Evolutionary conservation across 2,113 vertebrate species (phyloP), one percentile per base, ranked within the genome.

Genomic region (Scatophagus argus): DNA sequence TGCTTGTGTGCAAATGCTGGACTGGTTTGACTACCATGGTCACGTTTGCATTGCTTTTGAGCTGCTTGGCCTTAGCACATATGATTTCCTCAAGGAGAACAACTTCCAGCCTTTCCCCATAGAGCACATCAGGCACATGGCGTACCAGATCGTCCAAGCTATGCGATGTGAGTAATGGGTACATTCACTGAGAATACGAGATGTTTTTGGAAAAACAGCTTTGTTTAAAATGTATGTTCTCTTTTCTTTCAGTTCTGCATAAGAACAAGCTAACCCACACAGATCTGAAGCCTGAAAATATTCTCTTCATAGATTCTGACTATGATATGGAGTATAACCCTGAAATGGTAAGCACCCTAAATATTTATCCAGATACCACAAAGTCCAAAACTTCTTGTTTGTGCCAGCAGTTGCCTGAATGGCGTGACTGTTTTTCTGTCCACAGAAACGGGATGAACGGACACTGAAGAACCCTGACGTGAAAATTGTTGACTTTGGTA

Each of bases 281-380:
- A 32, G 98, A 99, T 90, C 91, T 99, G 86, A 99, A 99, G 85
- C 98, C 98, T 73, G 98, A 99, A 94, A 99, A 99, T 89, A 99
- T 99, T 88, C 94, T 99, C 59, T 98, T 99, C 92, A 96, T 99
- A 87, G 94, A 97, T 71, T 97, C 97, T 54, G 95, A 97, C 81
- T 98, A 96, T 82, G 87, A 96, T 61, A 92, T 99, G 74, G 94
- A 96, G 78, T 99, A 98, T 81, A 98, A 98, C 82, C 88, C 92
- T 75, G 95, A 94, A 82, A 96, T 97, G 96, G 98, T 98, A 87
- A 94, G 94, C 77, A 1, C 19, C 27, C 66, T 38, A 4, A 39
- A 23, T 52, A 79, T 74, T 36, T 75, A 32, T 31, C 8, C 13
- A 23, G 3, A 55, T 6, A 17, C 21, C 21, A 51, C 13, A 3